Conservation (phyloP, 2,888 invertebrate species). For the Leptogaster cylindrica region DNA sequence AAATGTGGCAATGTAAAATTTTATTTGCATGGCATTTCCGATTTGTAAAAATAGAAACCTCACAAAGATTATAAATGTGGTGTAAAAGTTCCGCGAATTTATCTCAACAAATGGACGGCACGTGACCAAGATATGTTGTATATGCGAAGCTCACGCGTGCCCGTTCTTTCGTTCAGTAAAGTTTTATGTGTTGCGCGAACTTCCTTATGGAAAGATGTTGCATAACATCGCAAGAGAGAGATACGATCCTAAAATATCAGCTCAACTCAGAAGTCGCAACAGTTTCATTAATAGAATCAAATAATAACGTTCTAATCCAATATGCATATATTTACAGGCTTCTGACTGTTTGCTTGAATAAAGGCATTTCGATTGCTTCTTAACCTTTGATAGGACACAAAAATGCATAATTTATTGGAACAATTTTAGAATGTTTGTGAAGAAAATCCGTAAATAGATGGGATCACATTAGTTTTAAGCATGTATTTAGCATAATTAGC, state of each 20-base stretch:
- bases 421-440: neutral
- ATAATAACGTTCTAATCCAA: neutral
- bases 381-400: slow-evolving; percentile 1
- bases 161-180: neutral
- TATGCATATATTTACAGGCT: neutral
- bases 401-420: slow-evolving; percentile 13
- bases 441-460: slow-evolving; percentile 32
- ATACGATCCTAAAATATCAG: neutral
- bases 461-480: slow-evolving; percentile 30
- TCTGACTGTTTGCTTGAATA: neutral
- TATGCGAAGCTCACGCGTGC: neutral
- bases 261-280: slow-evolving; percentile 1
- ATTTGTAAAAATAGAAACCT: slow-evolving; percentile 31
- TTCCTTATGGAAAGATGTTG: slow-evolving; percentile 24
- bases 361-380: neutral
- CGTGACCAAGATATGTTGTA: slow-evolving; percentile 23
- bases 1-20: neutral
- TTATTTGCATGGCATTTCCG: slow-evolving; percentile 33
- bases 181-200: neutral
- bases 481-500: slow-evolving; percentile 37
- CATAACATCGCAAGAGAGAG: neutral
- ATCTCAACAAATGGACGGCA: slow-evolving; percentile 21
- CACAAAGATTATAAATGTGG: slow-evolving; percentile 29
- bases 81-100: slow-evolving; percentile 17
- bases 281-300: slow-evolving; percentile 4